Evolutionary conservation across 2,113 vertebrate species (phyloP), one percentile per base, ranked within the genome.

Genomic region (Nothocercus nigrocapillus): DNA sequence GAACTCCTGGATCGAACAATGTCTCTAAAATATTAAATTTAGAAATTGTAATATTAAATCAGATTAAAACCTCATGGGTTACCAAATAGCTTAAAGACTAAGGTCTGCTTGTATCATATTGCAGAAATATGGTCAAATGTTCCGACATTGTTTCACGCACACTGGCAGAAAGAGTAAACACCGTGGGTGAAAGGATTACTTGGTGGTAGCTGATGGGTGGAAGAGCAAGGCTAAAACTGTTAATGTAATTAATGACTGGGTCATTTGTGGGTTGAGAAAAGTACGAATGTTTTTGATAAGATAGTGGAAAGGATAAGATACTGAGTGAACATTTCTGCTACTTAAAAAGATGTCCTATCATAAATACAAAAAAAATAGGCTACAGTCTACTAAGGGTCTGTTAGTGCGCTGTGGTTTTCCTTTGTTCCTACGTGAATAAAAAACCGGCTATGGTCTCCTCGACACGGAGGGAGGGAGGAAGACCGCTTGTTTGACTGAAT

Each of bases 31-130:
- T 85, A 80, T 82, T 91, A 93, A 92, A 79, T 83, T 36, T 45
- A 78, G 63, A 92, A 89, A 95, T 89, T 88, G 83, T 44, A 78
- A 69, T 91, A 63, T 95, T 69, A 95, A 89, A 93, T 47, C 80
- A 69, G 30, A 94, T 47, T 90, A 61, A 85, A 93, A n/a, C 4
- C 9, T 94, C 89, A 62, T 88, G 56, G 62, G n/a, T 91, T 95
- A 82, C 79, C 51, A 76, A 1, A 27, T 44, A 79, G 59, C 86
- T 77, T 45, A 40, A 90, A 93, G 27, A 80, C 78, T 82, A 79
- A 91, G 76, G 82, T 94, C 61, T 81, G 93, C 70, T 80, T 83
- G 62, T 95, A 96, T 97, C 81, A 64, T 91, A 32, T 96, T 97
- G 89, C 92, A 92, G 70, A 94, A 88, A 93, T 66, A 86, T 90